These are phyloP conservation scores for Masticophis lateralis DNA, from an alignment of 2,797 vertebrate genomes.

Conservation along the genomic window DNA sequence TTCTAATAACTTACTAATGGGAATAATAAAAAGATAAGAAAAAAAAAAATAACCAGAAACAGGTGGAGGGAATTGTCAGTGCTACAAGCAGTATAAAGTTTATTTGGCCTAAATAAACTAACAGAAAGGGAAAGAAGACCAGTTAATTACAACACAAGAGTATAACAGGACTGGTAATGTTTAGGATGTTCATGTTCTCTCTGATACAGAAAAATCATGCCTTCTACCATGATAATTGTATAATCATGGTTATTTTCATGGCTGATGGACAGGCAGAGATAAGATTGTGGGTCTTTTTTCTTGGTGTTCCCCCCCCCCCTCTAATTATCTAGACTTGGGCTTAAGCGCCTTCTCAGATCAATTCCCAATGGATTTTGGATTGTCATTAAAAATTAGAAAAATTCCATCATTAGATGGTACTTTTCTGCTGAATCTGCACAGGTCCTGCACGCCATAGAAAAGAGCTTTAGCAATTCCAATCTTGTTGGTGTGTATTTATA, in stretches of 20 bases:
- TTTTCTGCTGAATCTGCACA: not conserved
- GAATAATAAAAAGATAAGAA: not conserved
- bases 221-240: not conserved
- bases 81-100: not conserved
- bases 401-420: not conserved
- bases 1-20: not conserved
- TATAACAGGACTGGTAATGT: not conserved
- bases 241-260: not conserved
- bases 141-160: not conserved
- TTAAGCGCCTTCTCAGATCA: not conserved
- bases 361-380: not conserved
- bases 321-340: not conserved
- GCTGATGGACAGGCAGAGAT: not conserved
- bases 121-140: not conserved
- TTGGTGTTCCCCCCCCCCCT: not conserved
- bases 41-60: not conserved
- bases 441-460: not conserved
- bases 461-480: not conserved
- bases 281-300: not conserved
- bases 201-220: not conserved
- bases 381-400: not conserved
- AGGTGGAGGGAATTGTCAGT: not conserved
- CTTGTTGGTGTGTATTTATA: not conserved
- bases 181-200: not conserved
- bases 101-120: not conserved